Base-by-base conservation (phyloP, 2,888 invertebrate species). In the Gibbula magus region DNA sequence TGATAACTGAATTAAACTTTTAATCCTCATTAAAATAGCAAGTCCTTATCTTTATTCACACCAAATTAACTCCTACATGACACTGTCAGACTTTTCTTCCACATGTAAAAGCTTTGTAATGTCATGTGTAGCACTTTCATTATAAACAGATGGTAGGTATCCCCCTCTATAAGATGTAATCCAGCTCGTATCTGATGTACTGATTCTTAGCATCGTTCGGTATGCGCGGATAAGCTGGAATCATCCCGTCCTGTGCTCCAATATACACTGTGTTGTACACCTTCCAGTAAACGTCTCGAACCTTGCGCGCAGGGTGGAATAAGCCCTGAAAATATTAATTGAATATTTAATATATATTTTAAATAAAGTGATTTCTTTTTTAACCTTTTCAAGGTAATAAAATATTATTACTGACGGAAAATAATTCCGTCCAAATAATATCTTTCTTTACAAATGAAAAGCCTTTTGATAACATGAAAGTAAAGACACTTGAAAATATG, bases 211-310 rank as follows among this genome's bases (percentile, higher is more conserved):
- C 90, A 93, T 99, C 99, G 92, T 99, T 98, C 85, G 96, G 96
- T 92, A 99, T 96, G 87, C 98, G 94, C n/a, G 99, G 99, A 93
- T 98, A 99, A 20, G 98, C 98, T 70, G 98, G 97, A 39, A 99
- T 98, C 77, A 99, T 94, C 0, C 99, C 97, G 93, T 99, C 99
- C 93, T 99, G 99, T 8, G 98, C 99, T 35, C 99, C 99, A 88
- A 99, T 99, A 91, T 99, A 99, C 78, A 99, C 94, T 0, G 99
- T 98, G 94, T 99, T 99, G 94, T 99, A 99, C 88, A 99, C 98
- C 94, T 99, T 99, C 99, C 99, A 99, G 92, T 99, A 99, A 0
- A 99, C 99, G 92, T 99, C 99, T 39, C 99, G 96, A 0, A 99
- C 99, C 94, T 99, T 99, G 80, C 99, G 95, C 8, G 99, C 99